Conservation (phyloP, 1,140 invertebrate species). For the Triops longicaudatus region DNA sequence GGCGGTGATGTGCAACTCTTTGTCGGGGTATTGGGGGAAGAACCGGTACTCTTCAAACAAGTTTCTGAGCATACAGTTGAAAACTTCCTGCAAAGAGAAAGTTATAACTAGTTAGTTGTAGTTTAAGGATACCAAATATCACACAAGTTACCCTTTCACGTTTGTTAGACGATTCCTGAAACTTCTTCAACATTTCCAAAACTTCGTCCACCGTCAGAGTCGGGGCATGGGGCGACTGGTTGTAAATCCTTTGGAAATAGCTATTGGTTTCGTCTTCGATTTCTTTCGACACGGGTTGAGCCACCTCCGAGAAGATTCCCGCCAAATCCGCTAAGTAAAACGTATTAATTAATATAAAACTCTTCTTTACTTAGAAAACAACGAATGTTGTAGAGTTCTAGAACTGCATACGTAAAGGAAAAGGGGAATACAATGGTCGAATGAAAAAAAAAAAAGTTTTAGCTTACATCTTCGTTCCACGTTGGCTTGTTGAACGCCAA, state of each 20-base stretch:
- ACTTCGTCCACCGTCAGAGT: slow-evolving; percentile 87
- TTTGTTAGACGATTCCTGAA: slow-evolving; percentile 81
- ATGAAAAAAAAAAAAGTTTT: too few relatives aligned
- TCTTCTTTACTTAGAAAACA: too few relatives aligned
- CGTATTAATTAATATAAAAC: background rate
- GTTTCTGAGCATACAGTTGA: slow-evolving; percentile 95
- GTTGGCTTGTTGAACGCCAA: background rate
- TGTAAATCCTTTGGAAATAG: slow-evolving; percentile 96
- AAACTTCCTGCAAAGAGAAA: slow-evolving; percentile 55
- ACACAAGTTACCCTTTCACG: slow-evolving; percentile 53
- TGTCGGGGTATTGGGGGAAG: slow-evolving; percentile 97
- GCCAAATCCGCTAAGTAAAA: slow-evolving; percentile 33
- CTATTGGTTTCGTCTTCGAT: slow-evolving; percentile 97
- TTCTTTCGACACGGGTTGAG: slow-evolving; percentile 76
- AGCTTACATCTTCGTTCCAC: background rate
- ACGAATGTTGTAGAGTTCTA: too few relatives aligned
- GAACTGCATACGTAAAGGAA: too few relatives aligned
- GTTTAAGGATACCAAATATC: slow-evolving; percentile 33
- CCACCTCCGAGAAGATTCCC: slow-evolving; percentile 56
- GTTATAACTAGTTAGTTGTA: slow-evolving; percentile 21
- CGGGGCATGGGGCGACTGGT: slow-evolving; percentile 72
- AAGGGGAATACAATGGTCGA: too few relatives aligned
- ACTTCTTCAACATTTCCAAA: slow-evolving; percentile 86
- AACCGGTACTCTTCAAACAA: slow-evolving; percentile 98
- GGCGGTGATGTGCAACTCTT: slow-evolving; percentile 93